Evolutionary conservation across 2,113 vertebrate species (phyloP).

Genomic region (Pseudorectes ferrugineus): DNA sequence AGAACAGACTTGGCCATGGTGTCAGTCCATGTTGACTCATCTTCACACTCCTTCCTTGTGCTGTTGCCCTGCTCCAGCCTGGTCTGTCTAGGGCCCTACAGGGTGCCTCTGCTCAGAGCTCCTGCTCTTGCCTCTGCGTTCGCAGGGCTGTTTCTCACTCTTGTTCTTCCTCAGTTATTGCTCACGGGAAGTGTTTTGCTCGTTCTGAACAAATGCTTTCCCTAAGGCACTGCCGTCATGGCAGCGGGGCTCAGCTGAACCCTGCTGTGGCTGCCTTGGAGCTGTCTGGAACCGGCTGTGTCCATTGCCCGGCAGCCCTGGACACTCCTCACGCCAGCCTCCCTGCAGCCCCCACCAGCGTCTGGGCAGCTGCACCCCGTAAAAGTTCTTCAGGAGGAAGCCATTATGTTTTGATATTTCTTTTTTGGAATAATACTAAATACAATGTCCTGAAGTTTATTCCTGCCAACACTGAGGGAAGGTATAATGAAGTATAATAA

Average conservation of each 20-base stretch:
- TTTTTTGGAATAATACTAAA: background rate
- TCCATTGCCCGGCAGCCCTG: rapidly evolving
- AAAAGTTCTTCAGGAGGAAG: background rate
- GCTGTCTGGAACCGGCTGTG: background rate
- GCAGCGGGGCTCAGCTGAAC: background rate
- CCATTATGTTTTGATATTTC: background rate
- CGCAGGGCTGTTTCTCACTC: rapidly evolving
- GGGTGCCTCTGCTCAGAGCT: background rate
- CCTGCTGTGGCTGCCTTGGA: background rate
- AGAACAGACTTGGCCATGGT: rapidly evolving
- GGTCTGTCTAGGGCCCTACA: background rate
- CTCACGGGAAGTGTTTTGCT: background rate
- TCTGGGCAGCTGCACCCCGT: background rate
- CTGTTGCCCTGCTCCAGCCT: background rate
- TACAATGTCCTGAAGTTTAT: background rate
- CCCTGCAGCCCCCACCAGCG: rapidly evolving
- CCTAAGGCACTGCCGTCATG: rapidly evolving
- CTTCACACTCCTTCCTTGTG: rapidly evolving
- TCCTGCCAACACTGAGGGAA: background rate
- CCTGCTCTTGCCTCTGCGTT: background rate
- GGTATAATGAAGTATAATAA: background rate
- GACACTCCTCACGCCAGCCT: rapidly evolving
- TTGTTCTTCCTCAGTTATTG: rapidly evolving
- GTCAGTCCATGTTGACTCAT: background rate
- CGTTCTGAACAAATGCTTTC: background rate